Evolutionary conservation across 2,113 vertebrate genomes (phyloP).

Genomic region (Ifrita kowaldi): DNA sequence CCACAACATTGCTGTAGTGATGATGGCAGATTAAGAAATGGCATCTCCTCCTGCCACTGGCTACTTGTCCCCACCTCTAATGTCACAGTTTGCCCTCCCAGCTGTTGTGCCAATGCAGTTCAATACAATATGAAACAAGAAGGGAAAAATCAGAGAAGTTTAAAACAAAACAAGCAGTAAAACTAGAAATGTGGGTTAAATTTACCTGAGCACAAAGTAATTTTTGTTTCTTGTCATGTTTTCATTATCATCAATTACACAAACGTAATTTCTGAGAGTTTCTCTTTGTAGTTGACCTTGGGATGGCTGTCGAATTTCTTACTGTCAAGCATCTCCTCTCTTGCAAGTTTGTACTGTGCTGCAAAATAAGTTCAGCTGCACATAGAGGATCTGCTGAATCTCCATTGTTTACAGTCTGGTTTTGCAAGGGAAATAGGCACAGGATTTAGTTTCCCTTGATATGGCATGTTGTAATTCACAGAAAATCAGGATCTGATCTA

Average conservation of each 20-base stretch:
- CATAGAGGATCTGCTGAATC: background rate
- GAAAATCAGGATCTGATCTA: background rate
- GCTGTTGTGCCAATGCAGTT: background rate
- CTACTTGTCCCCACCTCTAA: background rate
- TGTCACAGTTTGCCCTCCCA: background rate
- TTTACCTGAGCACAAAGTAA: background rate
- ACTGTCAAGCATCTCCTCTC: background rate
- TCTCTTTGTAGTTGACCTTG: background rate
- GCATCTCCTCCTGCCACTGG: background rate
- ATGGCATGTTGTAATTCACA: background rate
- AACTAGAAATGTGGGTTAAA: background rate
- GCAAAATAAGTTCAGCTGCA: background rate
- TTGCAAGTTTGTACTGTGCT: background rate
- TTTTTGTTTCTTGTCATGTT: background rate
- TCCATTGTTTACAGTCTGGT: background rate
- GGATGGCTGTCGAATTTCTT: background rate
- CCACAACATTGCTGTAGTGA: background rate
- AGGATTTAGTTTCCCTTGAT: background rate
- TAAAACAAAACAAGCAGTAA: background rate
- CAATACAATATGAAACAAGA: background rate
- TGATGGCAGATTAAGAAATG: background rate
- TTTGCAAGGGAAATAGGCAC: background rate
- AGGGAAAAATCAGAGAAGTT: background rate
- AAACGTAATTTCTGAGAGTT: background rate
- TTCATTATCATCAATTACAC: background rate